Evolutionary conservation across 1,140 invertebrate species (phyloP).

Genomic region (Subanguina moxae): DNA sequence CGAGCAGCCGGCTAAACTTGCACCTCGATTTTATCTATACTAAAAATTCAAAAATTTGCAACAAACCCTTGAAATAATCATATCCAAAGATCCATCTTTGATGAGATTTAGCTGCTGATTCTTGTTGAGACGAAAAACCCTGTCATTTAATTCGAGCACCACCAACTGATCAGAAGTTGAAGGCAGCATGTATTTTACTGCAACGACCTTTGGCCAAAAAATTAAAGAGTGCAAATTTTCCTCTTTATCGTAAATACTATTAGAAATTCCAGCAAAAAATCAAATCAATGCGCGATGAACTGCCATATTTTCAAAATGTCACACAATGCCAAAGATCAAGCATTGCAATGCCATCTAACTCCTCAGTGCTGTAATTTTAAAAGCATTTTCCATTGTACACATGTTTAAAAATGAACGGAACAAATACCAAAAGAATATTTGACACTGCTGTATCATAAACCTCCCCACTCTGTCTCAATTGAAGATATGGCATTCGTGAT

Average conservation of each 20-base stretch:
- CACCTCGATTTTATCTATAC: neutral
- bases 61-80: neutral
- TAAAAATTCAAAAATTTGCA: neutral
- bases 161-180: conserved; percentile 5
- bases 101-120: conserved; percentile 8
- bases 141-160: conserved; percentile 1
- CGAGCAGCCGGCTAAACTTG: neutral
- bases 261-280: neutral
- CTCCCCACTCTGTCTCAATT: no score
- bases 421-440: no score
- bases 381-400: no score
- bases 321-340: neutral
- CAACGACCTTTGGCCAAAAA: neutral
- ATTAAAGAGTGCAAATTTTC: neutral
- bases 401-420: no score
- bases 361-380: no score
- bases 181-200: neutral
- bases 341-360: no score
- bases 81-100: neutral
- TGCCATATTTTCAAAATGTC: neutral
- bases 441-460: no score
- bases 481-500: no score
- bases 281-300: neutral
- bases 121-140: conserved; percentile 6
- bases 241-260: neutral